phyloP scores from a whole-genome alignment of 2,888 invertebrate genomes.

The Anodontia alba region DNA sequence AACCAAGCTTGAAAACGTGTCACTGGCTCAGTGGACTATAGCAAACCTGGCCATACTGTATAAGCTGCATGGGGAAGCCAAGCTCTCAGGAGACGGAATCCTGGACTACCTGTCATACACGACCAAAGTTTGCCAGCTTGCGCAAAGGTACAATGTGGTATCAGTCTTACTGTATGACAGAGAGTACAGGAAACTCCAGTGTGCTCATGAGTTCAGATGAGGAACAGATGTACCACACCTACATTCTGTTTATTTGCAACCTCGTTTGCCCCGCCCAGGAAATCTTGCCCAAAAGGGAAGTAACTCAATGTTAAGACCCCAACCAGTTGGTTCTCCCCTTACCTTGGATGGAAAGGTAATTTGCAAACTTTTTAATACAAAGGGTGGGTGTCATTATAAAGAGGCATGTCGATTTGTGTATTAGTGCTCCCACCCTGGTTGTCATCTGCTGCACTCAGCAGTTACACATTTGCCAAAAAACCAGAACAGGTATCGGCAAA shows the following conservation, averaged over 20 bases:
- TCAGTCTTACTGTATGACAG: constrained; percentile 34
- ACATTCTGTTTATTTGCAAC: constrained; percentile 10
- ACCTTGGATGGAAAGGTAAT: constrained; percentile 15
- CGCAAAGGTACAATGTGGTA: constrained; percentile 12
- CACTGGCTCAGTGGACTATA: constrained; percentile 35
- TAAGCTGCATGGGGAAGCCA: constrained; percentile 13
- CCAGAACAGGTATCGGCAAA: constrained; percentile 1
- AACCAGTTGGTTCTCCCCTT: neutral
- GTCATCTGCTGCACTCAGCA: constrained; percentile 10
- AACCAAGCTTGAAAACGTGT: constrained; percentile 27
- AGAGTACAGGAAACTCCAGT: constrained; percentile 26
- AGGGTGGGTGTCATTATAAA: constrained; percentile 11
- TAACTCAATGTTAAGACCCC: neutral
- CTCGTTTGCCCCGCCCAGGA: neutral
- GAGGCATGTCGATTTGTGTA: constrained; percentile 15
- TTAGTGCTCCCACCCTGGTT: constrained; percentile 15
- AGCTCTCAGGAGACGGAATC: neutral
- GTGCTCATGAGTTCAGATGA: constrained; percentile 22
- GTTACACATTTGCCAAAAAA: constrained; percentile 4
- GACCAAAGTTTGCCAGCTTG: constrained; percentile 21
- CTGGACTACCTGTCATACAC: constrained; percentile 40
- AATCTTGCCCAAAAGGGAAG: neutral
- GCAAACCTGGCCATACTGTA: constrained; percentile 36
- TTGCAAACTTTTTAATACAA: constrained; percentile 18
- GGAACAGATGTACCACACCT: constrained; percentile 31